Evolutionary conservation across 1,140 invertebrate species (phyloP).

Genomic region (Nylanderia fulva): DNA sequence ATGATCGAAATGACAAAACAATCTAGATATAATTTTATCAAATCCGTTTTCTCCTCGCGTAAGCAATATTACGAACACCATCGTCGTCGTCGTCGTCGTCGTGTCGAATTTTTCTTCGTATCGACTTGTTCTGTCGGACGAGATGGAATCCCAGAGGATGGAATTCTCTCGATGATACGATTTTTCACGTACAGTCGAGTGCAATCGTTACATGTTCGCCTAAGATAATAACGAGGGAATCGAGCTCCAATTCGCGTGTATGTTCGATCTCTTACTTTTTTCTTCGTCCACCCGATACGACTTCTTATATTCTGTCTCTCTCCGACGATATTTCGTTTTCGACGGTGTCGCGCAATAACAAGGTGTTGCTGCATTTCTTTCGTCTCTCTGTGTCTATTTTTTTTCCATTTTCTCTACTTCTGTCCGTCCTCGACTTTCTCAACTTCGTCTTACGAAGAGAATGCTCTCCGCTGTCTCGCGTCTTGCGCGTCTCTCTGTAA

Average conservation of each 20-base stretch:
- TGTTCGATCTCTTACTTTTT: neutral
- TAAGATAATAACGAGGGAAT: slow-evolving; percentile 34
- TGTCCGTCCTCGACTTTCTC: slow-evolving; percentile 19
- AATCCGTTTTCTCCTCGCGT: neutral
- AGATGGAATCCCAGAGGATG: slow-evolving; percentile 12
- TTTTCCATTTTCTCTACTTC: slow-evolving; percentile 4
- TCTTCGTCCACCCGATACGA: neutral
- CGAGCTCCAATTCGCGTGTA: neutral
- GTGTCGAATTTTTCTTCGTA: neutral
- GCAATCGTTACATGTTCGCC: neutral
- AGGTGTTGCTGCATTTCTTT: slow-evolving; percentile 19
- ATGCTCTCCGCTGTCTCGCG: neutral
- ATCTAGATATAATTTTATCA: slow-evolving; percentile 35
- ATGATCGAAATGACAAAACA: slow-evolving; percentile 4
- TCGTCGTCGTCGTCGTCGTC: neutral
- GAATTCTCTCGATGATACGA: slow-evolving; percentile 9
- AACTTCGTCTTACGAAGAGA: slow-evolving; percentile 20
- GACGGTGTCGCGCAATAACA: slow-evolving; percentile 10
- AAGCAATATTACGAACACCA: neutral
- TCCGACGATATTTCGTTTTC: slow-evolving; percentile 28
- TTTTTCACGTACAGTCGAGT: neutral
- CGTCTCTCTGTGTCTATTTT: neutral
- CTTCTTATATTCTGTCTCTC: neutral
- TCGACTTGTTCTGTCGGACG: neutral
- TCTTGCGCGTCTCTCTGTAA: slow-evolving; percentile 22